Conservation (phyloP, 2,113 vertebrate species). For the Mus pahari region DNA sequence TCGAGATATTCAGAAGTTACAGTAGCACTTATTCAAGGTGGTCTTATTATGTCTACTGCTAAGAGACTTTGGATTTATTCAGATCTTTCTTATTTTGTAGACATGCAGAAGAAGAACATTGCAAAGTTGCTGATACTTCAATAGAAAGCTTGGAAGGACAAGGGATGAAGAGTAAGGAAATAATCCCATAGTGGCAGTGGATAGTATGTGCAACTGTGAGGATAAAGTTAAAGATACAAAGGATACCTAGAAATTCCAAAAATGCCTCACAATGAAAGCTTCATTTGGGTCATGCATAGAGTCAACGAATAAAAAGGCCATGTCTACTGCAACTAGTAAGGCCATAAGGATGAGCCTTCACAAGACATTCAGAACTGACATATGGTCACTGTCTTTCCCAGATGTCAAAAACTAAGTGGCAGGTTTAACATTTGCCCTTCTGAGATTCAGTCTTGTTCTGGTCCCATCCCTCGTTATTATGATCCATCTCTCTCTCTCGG, state of each 20-base stretch:
- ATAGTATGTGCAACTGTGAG: neutral
- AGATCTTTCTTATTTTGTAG: neutral
- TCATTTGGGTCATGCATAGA: neutral
- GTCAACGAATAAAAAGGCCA: neutral
- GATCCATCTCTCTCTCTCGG: neutral
- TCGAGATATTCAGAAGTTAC: no score
- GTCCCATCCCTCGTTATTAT: neutral
- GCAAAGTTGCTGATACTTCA: no score
- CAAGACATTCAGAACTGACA: neutral
- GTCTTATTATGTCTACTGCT: neutral
- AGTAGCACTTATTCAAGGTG: neutral
- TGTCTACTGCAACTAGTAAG: neutral
- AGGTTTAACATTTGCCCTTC: neutral
- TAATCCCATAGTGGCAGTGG: neutral
- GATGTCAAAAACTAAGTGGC: neutral
- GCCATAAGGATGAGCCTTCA: neutral
- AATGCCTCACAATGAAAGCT: neutral
- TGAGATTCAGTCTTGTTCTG: neutral
- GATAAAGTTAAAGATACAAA: neutral
- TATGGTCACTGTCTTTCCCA: neutral
- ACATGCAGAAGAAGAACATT: neutral
- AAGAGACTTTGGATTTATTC: neutral
- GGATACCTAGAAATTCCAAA: neutral
- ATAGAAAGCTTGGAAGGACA: neutral
- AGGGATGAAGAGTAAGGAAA: neutral